These are phyloP conservation scores for Hypothenemus hampei DNA, from an alignment of 1,140 invertebrate species.

Conservation along the genomic window DNA sequence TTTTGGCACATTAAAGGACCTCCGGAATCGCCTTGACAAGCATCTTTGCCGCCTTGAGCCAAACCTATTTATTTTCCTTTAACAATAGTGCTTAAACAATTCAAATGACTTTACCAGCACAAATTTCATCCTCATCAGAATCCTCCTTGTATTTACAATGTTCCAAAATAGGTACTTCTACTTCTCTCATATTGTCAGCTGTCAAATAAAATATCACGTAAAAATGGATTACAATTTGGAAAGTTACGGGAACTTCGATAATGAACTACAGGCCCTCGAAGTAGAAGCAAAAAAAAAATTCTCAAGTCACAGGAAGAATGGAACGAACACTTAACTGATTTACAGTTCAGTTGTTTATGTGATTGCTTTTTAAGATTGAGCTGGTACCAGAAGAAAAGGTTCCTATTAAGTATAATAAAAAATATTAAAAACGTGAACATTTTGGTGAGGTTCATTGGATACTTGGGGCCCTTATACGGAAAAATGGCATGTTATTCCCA, in stretches of 20 bases:
- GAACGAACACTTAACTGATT: background rate
- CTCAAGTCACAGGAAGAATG: slow-evolving; percentile 1
- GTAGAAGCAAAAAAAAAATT: slow-evolving; percentile 3
- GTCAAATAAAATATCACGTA: slow-evolving; percentile 29
- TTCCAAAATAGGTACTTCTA: slow-evolving; percentile 59
- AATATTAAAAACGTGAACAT: background rate
- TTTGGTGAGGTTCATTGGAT: background rate
- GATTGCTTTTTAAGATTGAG: slow-evolving; percentile 13
- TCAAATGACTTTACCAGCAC: slow-evolving; percentile 52
- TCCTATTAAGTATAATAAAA: slow-evolving; percentile 1
- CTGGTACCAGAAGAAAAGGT: slow-evolving; percentile 14
- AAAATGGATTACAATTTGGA: slow-evolving; percentile 10
- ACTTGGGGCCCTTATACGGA: slow-evolving; percentile 2
- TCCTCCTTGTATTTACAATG: slow-evolving; percentile 57
- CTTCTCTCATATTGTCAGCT: slow-evolving; percentile 67
- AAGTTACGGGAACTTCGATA: slow-evolving; percentile 10
- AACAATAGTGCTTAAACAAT: background rate
- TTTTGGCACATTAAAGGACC: slow-evolving; percentile 72
- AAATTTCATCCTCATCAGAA: slow-evolving; percentile 60
- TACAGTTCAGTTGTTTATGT: background rate
- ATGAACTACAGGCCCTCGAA: slow-evolving; percentile 2
- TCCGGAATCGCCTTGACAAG: slow-evolving; percentile 78
- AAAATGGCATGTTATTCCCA: slow-evolving; percentile 15
- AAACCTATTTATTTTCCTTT: slow-evolving; percentile 44
- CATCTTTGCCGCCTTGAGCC: slow-evolving; percentile 67